A percentile compares a stretch with the other conserved stretches of the same genome.
Conservation (phyloP, 2,797 vertebrate genomes). For the Coregonus ussuriensis region DNA sequence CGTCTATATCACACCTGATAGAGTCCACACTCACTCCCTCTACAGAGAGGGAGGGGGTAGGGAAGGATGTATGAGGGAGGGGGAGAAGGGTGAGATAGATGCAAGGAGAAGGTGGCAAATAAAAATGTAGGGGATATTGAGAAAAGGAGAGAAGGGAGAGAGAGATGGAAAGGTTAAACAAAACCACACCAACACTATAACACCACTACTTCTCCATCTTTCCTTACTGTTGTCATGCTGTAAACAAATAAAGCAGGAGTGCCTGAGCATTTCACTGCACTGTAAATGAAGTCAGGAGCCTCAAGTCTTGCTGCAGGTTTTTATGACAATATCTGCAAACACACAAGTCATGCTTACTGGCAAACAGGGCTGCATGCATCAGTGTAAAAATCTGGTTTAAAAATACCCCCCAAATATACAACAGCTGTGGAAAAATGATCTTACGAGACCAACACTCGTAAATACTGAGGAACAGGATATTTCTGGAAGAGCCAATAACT, state of each 20-base stretch:
- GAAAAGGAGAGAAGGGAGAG: not conserved
- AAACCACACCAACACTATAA: slow-evolving; percentile 24
- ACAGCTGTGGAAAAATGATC: slow-evolving; percentile 42
- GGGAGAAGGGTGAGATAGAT: not conserved
- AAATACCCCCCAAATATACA: slow-evolving; percentile 50
- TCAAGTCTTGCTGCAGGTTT: slow-evolving; percentile 30
- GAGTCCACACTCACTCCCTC: slow-evolving; percentile 61
- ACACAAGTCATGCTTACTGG: slow-evolving; percentile 28
- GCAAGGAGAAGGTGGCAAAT: too few species aligned
- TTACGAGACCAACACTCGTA: slow-evolving; percentile 19
- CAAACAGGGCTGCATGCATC: slow-evolving; percentile 28
- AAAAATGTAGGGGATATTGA: too few species aligned
- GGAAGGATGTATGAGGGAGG: not conserved
- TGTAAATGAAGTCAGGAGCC: slow-evolving; percentile 48
- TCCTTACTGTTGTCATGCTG: slow-evolving; percentile 26
- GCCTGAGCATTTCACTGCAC: slow-evolving; percentile 43
- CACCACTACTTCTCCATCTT: not conserved
- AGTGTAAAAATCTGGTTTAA: slow-evolving; percentile 28
- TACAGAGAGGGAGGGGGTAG: slow-evolving; percentile 25
- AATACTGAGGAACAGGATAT: slow-evolving; percentile 23
- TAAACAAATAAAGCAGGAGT: slow-evolving; percentile 45
- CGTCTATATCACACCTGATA: slow-evolving; percentile 68
- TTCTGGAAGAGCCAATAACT: not conserved
- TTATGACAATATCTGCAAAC: slow-evolving; percentile 33
- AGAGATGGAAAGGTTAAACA: slow-evolving; percentile 12